Percentiles rank a stretch among this genome's conserved stretches.
phyloP scores from a whole-genome alignment of 2,113 vertebrate species.

The Paratilapia polleni region DNA sequence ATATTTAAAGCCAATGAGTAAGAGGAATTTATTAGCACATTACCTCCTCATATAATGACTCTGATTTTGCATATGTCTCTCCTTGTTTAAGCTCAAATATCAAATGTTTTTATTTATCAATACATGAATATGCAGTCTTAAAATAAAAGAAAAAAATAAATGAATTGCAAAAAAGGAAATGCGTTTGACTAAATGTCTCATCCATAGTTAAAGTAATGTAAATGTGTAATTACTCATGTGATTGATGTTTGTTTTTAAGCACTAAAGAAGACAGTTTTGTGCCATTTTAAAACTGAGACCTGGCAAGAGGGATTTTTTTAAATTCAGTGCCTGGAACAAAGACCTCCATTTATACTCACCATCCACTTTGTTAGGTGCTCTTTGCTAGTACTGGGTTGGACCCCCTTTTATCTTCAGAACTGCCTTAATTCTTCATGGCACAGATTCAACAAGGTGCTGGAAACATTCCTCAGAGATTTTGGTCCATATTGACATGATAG shows the following conservation, averaged over 20 bases:
- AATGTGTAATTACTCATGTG: not conserved
- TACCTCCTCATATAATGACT: not conserved
- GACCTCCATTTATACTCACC: not conserved
- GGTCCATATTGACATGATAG: not conserved
- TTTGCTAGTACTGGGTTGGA: not conserved
- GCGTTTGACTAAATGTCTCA: not conserved
- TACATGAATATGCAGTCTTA: not conserved
- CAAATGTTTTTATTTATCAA: not conserved
- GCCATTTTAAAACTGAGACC: not conserved
- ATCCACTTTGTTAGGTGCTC: not conserved
- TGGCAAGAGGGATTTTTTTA: no score
- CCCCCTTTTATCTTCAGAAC: not conserved
- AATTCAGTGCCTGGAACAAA: not conserved
- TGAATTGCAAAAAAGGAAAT: not conserved
- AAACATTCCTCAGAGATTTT: not conserved
- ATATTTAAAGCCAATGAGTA: not conserved
- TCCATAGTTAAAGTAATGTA: not conserved
- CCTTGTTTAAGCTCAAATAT: not conserved
- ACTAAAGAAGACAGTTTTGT: not conserved
- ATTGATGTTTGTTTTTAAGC: not conserved
- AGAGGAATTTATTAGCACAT: not conserved
- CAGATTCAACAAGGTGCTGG: not conserved
- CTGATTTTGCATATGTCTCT: not conserved
- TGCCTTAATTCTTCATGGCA: no score
- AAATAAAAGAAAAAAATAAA: conserved; percentile 20